phyloP scores from a whole-genome alignment of 2,113 vertebrate species.

The Genyomyrus donnyi region DNA sequence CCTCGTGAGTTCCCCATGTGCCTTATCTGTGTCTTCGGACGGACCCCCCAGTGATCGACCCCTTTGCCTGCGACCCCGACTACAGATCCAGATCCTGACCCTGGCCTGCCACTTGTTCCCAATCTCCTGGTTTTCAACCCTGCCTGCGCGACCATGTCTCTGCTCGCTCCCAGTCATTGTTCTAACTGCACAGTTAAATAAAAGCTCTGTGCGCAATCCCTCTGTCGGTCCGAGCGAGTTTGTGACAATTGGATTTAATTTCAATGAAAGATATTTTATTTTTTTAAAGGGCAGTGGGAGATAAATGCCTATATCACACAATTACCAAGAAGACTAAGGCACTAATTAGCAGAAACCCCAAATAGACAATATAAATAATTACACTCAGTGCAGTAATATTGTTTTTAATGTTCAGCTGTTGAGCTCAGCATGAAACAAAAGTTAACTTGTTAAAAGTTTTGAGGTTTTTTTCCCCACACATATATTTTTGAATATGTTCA shows the following conservation, averaged over 20 bases:
- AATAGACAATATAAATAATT: neutral
- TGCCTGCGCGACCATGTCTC: too few species aligned
- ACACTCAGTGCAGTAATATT: neutral
- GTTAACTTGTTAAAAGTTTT: neutral
- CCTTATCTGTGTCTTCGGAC: too few species aligned
- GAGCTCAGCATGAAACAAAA: neutral
- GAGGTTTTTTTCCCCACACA: neutral
- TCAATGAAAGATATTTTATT: neutral
- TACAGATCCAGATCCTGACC: too few species aligned
- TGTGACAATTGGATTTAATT: neutral
- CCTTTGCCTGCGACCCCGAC: too few species aligned
- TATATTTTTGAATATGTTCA: neutral
- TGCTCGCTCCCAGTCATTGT: too few species aligned
- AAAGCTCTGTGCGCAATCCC: too few species aligned
- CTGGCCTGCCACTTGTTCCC: too few species aligned
- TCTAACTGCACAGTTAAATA: too few species aligned
- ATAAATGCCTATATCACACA: neutral
- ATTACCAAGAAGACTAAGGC: neutral
- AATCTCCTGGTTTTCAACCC: too few species aligned
- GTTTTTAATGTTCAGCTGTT: neutral
- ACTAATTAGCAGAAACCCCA: neutral
- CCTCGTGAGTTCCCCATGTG: too few species aligned
- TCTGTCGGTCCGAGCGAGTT: too few species aligned
- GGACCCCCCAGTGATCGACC: too few species aligned
- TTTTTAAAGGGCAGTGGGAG: neutral